Evolutionary conservation across 2,888 invertebrate species (phyloP), one percentile per base, ranked within the genome.

Genomic region (Julus scanicus): DNA sequence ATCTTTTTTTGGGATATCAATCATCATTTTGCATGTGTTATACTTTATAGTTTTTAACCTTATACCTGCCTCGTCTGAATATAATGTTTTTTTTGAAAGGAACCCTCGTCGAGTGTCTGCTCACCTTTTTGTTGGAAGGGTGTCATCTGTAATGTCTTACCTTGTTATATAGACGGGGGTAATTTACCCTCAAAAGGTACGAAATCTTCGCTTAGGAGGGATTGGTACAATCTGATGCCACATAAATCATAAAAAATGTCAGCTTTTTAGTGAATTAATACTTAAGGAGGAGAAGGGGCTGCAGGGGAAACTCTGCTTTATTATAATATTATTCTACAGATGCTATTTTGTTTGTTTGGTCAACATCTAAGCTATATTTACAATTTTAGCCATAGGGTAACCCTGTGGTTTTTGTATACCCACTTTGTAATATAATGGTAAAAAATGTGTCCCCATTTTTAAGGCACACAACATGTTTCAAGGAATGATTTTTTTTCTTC

Each of bases 91-190:
- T 39, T 39, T 13, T 37, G 80, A 39, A 15, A 37, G 15, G 15
- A 29, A 80, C 13, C 80, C 37, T 80, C 80, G 20, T 20, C 2
- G 63, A 39, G 37, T 80, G 80, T 80, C 37, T 29, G 13, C 80
- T 80, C 37, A 39, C 80, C 37, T 80, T 39, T 11, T 80, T 53
- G 37, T 15, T 37, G 80, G 37, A 80, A 80, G 80, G 80, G 80
- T 80, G 80, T 80, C 80, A 80, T 80, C 80, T 39, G 37, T 80
- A 80, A 80, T 80, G 80, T 80, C 80, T 80, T 80, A 80, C 80
- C 80, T 39, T 39, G 80, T 39, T 80, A 9, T 15, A 39, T 80
- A 39, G 37, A 80, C 80, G 37, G 15, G 80, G 29, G 80, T 29
- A 80, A 80, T 37, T 80, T 80, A 29, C 80, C 80, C 37, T 37